Percentiles rank a stretch among this genome's conserved stretches.
Evolutionary conservation across 2,113 vertebrate genomes (phyloP).

Genomic region (Haliaeetus leucogaster): DNA sequence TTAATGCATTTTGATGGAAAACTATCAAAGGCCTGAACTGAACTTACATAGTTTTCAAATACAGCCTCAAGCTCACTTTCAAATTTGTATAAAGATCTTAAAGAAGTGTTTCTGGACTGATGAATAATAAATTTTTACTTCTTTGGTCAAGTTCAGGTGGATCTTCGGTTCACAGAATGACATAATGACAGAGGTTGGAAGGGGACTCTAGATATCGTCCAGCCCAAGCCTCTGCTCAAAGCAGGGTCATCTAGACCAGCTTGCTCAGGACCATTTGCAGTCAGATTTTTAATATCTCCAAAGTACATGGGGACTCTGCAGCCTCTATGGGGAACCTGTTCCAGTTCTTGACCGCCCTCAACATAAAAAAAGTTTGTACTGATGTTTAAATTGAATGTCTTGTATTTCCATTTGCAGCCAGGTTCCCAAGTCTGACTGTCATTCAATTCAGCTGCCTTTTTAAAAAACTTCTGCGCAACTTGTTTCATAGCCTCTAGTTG

Average conservation of each 20-base stretch:
- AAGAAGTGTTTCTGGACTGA: background rate
- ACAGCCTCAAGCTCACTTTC: constrained; percentile 3
- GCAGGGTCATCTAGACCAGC: background rate
- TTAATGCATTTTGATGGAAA: constrained; percentile 22
- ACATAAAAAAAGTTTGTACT: background rate
- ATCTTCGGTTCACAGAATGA: background rate
- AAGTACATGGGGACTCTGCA: background rate
- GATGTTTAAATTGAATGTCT: background rate
- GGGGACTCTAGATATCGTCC: background rate
- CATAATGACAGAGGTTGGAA: background rate
- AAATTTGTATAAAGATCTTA: constrained; percentile 1
- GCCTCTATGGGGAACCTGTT: background rate
- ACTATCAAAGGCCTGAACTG: constrained; percentile 15
- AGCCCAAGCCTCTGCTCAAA: background rate
- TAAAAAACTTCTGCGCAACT: background rate
- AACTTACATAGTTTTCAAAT: background rate
- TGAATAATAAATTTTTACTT: background rate
- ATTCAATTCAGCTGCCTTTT: background rate
- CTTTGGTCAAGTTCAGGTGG: background rate
- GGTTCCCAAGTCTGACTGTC: background rate
- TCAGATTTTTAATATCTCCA: fast-evolving
- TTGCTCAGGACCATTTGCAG: background rate
- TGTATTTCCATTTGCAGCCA: background rate
- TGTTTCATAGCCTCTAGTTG: fast-evolving
- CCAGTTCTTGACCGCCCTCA: background rate